Evolutionary conservation across 1,140 invertebrate species (phyloP), one percentile per base, ranked within the genome.

Genomic region (Brachystomella parvula): DNA sequence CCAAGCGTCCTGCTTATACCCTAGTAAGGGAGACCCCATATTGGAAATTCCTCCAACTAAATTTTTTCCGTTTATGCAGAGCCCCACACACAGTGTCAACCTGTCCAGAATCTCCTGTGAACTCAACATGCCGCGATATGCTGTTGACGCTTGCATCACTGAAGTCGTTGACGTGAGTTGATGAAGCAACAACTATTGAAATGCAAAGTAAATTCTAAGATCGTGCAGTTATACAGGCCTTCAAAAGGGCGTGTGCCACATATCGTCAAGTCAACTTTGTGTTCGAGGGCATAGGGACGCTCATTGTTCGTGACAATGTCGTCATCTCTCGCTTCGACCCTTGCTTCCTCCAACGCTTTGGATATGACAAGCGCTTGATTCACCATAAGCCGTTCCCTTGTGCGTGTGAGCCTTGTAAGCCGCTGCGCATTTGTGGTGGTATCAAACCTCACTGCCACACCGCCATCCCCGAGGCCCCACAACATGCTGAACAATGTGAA

Each of bases 191-290:
- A 9, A 44, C n/a, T n/a, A n/a, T n/a, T n/a, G n/a, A n/a, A n/a
- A 44, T 12, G 39, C 39, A 44, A 44, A 44, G 39, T n/a, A n/a
- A 9, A 9, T n/a, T 44, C 39, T 44, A 44, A 9, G n/a, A 44
- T 12, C 9, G 9, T 44, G 9, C 9, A 44, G 9, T 44, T 9
- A 44, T n/a, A n/a, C 39, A 53, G 49, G 49, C 49, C 9, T 53
- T 53, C 21, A 53, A 53, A 26, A 12, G 49, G 12, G 49, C 49
- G 12, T 17, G 12, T 24, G 49, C 24, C 15, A 53, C 49, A 6
- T 53, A 53, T 24, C 49, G 49, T 6, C 15, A 53, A 53, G 49
- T 53, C 15, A 53, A 15, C 49, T 53, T 53, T 53, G 49, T 53
- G 3, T 53, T 53, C 21, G 49, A 53, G 24, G 49, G 49, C 12